Evolutionary conservation across 2,113 vertebrate genomes (phyloP).

Genomic region (Corydoras maculifer): DNA sequence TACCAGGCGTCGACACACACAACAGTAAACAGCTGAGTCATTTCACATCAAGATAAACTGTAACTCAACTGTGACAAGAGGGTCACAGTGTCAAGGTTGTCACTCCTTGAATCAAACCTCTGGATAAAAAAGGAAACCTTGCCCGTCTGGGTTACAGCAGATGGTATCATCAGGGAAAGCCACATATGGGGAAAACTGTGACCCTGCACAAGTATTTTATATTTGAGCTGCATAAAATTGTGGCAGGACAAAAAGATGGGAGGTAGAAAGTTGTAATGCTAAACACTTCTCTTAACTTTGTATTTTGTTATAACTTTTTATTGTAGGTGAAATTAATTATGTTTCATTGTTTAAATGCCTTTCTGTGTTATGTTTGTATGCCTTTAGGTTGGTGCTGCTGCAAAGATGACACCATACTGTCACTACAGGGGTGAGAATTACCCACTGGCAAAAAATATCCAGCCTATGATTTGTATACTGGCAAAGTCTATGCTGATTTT

Average conservation of each 20-base stretch:
- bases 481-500: no score
- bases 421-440: not conserved
- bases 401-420: not conserved
- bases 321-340: no score
- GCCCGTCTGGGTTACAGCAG: constrained; percentile 14
- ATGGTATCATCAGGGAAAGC: constrained; percentile 14
- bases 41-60: constrained; percentile 1
- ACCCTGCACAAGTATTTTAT: no score
- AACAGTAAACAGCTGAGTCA: constrained; percentile 25
- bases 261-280: no score
- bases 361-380: no score
- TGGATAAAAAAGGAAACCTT: constrained; percentile 21
- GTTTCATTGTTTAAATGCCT: no score
- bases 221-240: no score
- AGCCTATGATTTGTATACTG: not conserved
- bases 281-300: no score
- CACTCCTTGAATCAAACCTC: constrained; percentile 12
- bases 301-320: no score
- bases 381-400: not conserved
- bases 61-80: constrained; percentile 14
- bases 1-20: not conserved
- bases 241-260: no score
- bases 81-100: constrained; percentile 26
- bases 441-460: not conserved
- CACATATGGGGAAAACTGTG: constrained; percentile 13